These are phyloP conservation scores for Heliocidaris erythrogramma DNA, from an alignment of 35 echinoderm and acorn worm genomes.

Conservation along the genomic window DNA sequence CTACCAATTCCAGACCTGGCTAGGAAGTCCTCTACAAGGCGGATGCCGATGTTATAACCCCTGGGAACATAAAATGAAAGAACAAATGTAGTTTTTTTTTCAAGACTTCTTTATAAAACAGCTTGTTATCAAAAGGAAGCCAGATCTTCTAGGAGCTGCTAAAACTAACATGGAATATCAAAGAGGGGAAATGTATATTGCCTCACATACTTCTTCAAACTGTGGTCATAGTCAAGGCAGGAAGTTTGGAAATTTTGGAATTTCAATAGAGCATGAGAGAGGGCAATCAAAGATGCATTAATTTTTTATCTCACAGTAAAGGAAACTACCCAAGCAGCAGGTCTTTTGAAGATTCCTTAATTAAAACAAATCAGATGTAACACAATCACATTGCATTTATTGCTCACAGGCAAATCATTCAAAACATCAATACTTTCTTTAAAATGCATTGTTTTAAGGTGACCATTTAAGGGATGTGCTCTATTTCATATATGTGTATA, in stretches of 20 bases:
- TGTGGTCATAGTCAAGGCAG: no score
- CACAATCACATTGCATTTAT: no score
- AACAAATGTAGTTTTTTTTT: background rate
- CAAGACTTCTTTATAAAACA: background rate
- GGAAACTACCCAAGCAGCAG: no score
- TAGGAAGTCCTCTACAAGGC: constrained; percentile 93
- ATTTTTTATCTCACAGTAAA: no score
- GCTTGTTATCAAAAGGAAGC: background rate
- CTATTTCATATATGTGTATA: no score
- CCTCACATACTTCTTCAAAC: background rate
- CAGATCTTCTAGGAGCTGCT: background rate
- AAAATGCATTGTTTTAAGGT: no score
- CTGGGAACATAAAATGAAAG: constrained; percentile 20
- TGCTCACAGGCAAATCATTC: no score
- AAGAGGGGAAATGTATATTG: background rate
- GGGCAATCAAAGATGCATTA: background rate
- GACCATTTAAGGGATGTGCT: no score
- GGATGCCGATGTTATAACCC: constrained; percentile 96
- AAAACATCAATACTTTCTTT: no score
- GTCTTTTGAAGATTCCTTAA: no score
- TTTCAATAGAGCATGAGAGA: background rate
- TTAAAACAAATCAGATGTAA: no score
- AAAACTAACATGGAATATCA: background rate
- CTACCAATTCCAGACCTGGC: constrained; percentile 80
- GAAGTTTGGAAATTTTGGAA: no score